A percentile compares a stretch with the other conserved stretches of the same genome.
These are phyloP conservation scores for Sinocyclocheilus maitianheensis DNA, from an alignment of 2,113 vertebrate genomes.

Conservation along the genomic window DNA sequence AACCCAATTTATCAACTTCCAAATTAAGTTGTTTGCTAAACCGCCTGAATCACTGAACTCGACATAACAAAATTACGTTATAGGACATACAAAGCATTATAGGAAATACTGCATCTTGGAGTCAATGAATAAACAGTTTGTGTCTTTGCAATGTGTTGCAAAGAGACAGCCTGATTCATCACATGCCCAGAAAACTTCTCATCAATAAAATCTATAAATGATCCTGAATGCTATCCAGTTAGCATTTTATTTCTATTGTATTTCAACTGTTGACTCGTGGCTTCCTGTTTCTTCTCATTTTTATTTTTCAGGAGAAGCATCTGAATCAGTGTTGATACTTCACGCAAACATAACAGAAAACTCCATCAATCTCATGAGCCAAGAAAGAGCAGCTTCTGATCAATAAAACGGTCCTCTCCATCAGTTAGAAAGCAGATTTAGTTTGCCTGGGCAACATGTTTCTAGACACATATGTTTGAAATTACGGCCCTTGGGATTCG, in stretches of 20 bases:
- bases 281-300: not conserved
- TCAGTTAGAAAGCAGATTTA: not conserved
- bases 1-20: not conserved
- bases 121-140: not conserved
- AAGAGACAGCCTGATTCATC: not conserved
- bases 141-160: constrained; percentile 9
- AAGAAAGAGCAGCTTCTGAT: not conserved
- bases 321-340: not conserved
- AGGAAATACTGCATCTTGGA: not conserved
- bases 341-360: not conserved
- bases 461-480: constrained; percentile 20
- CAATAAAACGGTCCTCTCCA: not conserved
- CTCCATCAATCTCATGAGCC: not conserved
- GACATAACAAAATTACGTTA: not conserved
- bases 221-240: not conserved
- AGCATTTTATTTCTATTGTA: not conserved
- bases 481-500: not conserved
- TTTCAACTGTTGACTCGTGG: not conserved
- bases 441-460: not conserved
- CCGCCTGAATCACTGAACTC: not conserved
- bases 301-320: not conserved
- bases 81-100: not conserved
- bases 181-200: not conserved
- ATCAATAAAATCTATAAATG: constrained; percentile 3
- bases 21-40: not conserved